A percentile compares a stretch with the other conserved stretches of the same genome.
Evolutionary conservation across 1,140 invertebrate species (phyloP).

Genomic region (Leguminivora glycinivorella): DNA sequence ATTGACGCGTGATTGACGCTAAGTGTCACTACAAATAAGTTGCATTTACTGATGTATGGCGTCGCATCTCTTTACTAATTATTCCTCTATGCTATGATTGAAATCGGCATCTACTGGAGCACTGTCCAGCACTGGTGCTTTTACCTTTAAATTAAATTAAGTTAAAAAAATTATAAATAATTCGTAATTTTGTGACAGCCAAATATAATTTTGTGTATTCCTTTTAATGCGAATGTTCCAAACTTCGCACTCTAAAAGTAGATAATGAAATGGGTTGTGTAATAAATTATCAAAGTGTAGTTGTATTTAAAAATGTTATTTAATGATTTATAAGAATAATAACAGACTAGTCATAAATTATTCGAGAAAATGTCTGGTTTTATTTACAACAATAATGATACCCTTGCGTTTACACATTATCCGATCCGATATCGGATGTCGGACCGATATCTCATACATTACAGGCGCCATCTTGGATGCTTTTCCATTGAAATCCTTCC

Average conservation of each 20-base stretch:
- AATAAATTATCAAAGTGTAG: conserved; percentile 72
- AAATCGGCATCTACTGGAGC: too few species aligned
- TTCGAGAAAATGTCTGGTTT: conserved; percentile 34
- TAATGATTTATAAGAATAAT: conserved; percentile 64
- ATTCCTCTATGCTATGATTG: too few species aligned
- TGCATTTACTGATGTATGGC: too few species aligned
- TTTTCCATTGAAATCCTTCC: too few species aligned
- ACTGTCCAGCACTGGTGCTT: too few species aligned
- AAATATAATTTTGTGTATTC: conserved; percentile 44
- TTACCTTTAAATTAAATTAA: neutral
- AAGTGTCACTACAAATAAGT: too few species aligned
- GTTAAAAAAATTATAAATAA: neutral
- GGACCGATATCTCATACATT: too few species aligned
- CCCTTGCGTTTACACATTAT: too few species aligned
- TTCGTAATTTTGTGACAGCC: conserved; percentile 48
- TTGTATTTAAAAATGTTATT: conserved; percentile 63
- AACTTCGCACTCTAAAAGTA: conserved; percentile 47
- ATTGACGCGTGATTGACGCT: too few species aligned
- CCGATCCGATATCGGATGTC: too few species aligned
- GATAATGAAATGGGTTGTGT: conserved; percentile 69
- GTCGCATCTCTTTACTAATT: too few species aligned
- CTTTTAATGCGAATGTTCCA: conserved; percentile 31
- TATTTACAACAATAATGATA: neutral
- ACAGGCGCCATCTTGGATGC: too few species aligned
- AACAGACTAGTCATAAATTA: conserved; percentile 58